Evolutionary conservation across 2,888 invertebrate species (phyloP).

Genomic region (Orthosia incerta): DNA sequence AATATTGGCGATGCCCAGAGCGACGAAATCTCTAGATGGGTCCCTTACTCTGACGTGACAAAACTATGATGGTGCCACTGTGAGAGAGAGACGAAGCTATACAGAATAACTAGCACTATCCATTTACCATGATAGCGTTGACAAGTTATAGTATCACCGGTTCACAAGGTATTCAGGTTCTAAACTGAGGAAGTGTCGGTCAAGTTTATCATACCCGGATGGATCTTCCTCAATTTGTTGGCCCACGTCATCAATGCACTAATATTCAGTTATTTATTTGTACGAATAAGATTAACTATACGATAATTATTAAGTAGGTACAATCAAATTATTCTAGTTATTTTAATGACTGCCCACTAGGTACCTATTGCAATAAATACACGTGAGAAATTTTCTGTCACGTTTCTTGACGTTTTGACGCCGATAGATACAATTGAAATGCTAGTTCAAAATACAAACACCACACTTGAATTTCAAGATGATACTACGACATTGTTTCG

Average conservation of each 20-base stretch:
- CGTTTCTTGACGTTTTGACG: conserved; percentile 6
- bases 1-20: no score
- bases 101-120: no score
- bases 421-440: conserved; percentile 2
- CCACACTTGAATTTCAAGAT: conserved; percentile 19
- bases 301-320: not conserved
- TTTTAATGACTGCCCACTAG: not conserved
- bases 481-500: conserved; percentile 15
- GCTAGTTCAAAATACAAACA: conserved; percentile 3
- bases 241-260: not conserved
- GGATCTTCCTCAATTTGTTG: no score
- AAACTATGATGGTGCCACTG: no score
- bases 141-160: not conserved
- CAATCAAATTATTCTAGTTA: conserved; percentile 5
- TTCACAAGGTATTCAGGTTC: not conserved
- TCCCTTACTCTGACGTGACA: no score
- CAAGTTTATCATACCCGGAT: not conserved
- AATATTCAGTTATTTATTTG: conserved; percentile 7
- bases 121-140: no score
- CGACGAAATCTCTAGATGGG: no score
- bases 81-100: no score
- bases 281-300: conserved; percentile 6
- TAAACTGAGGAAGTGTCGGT: not conserved
- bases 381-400: conserved; percentile 1
- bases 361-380: not conserved